A percentile compares a stretch with the other conserved stretches of the same genome.
Conservation (phyloP, 2,888 invertebrate genomes). For the Volucella inanis region DNA sequence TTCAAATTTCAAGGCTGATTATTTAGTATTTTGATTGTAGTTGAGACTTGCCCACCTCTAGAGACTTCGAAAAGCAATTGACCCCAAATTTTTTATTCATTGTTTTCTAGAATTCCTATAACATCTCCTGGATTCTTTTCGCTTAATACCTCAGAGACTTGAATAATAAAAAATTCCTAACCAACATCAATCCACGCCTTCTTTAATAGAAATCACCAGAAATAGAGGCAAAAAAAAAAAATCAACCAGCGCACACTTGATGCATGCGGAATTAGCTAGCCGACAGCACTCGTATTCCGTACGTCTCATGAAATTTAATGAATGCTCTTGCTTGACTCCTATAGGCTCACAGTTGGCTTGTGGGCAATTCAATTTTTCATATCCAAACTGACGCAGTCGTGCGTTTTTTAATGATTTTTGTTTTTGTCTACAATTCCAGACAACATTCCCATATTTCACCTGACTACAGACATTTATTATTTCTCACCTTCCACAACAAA, state of each 20-base stretch:
- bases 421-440: slow-evolving; percentile 29
- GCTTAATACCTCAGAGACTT: too few species aligned
- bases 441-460: slow-evolving; percentile 31
- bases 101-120: too few species aligned
- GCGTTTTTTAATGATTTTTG: slow-evolving; percentile 64
- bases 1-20: too few species aligned
- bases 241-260: slow-evolving; percentile 33
- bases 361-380: slow-evolving; percentile 47
- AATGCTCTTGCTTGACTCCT: neutral
- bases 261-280: slow-evolving; percentile 36
- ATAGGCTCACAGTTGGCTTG: slow-evolving; percentile 28
- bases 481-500: slow-evolving; percentile 14
- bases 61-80: too few species aligned
- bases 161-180: too few species aligned
- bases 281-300: neutral
- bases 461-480: slow-evolving; percentile 58
- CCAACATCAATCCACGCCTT: too few species aligned
- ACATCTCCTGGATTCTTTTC: too few species aligned
- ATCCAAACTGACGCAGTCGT: slow-evolving; percentile 44
- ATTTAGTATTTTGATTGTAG: too few species aligned
- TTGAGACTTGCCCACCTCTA: too few species aligned
- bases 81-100: too few species aligned
- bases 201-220: neutral
- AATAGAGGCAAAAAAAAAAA: neutral
- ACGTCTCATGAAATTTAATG: slow-evolving; percentile 55